Evolutionary conservation across 2,888 invertebrate species (phyloP).

Genomic region (Calliscelio sp.): DNA sequence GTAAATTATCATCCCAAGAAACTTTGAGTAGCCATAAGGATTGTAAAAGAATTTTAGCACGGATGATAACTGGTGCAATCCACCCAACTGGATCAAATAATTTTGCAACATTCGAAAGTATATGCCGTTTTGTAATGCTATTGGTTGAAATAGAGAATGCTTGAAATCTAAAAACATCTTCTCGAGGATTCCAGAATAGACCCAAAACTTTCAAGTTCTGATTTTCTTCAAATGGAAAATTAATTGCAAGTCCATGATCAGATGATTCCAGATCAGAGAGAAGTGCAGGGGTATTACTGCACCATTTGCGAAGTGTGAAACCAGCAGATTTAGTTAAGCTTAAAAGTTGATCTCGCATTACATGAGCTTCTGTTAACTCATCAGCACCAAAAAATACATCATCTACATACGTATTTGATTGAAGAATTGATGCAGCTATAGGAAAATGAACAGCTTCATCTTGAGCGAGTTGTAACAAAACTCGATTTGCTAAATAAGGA

Average conservation of each 20-base stretch:
- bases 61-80: constrained; percentile 22
- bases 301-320: constrained; percentile 39
- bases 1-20: constrained; percentile 19
- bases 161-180: constrained; percentile 13
- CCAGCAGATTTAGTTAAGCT: constrained; percentile 12
- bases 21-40: constrained; percentile 27
- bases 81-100: constrained; percentile 28
- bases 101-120: constrained; percentile 8
- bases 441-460: constrained; percentile 9
- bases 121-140: constrained; percentile 14
- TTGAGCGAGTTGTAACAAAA: too few species aligned
- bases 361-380: not conserved
- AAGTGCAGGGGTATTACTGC: constrained; percentile 25
- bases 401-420: constrained; percentile 36
- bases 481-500: constrained; percentile 24
- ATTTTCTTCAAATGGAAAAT: constrained; percentile 34
- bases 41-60: constrained; percentile 25
- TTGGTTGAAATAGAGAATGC: not conserved
- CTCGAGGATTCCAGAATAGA: constrained; percentile 4
- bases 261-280: constrained; percentile 1
- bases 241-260: constrained; percentile 25
- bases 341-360: constrained; percentile 35
- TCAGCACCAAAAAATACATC: constrained; percentile 44
- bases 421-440: constrained; percentile 10
- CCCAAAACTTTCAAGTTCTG: constrained; percentile 8